A percentile compares a stretch with the other conserved stretches of the same genome.
Conservation (phyloP, 2,797 vertebrate species). For the Liasis olivaceus region DNA sequence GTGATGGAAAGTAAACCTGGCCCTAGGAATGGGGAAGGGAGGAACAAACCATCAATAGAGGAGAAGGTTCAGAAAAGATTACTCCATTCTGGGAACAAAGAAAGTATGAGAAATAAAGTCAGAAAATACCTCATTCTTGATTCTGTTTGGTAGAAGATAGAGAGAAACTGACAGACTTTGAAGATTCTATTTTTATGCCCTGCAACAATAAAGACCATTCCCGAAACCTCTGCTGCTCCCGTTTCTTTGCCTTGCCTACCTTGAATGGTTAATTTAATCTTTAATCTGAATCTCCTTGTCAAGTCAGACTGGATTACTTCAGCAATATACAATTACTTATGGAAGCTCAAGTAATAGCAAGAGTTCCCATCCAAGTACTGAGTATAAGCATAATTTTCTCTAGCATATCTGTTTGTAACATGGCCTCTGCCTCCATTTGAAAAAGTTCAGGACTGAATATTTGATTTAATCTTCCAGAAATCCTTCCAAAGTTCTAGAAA, state of each 20-base stretch:
- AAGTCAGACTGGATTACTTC: not conserved
- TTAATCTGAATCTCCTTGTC: not conserved
- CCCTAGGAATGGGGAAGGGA: not conserved
- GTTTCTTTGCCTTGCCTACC: not conserved
- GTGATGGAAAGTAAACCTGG: not conserved
- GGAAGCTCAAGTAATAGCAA: not conserved
- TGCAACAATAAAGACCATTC: not conserved
- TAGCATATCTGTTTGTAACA: not conserved
- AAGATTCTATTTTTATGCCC: not conserved
- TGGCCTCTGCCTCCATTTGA: not conserved
- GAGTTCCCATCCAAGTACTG: not conserved
- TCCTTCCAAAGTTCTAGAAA: not conserved
- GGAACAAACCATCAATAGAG: not conserved
- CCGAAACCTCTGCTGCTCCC: not conserved
- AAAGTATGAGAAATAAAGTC: not conserved
- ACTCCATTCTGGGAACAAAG: not conserved
- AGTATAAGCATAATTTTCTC: not conserved
- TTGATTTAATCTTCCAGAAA: not conserved
- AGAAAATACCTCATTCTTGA: not conserved
- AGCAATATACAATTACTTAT: not conserved
- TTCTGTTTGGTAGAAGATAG: not conserved
- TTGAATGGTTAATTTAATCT: not conserved
- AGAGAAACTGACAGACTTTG: not conserved
- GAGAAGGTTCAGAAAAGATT: not conserved
- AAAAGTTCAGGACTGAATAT: not conserved